Base-by-base conservation (phyloP, 2,888 invertebrate species). In the Drepanosiphum platanoidis region DNA sequence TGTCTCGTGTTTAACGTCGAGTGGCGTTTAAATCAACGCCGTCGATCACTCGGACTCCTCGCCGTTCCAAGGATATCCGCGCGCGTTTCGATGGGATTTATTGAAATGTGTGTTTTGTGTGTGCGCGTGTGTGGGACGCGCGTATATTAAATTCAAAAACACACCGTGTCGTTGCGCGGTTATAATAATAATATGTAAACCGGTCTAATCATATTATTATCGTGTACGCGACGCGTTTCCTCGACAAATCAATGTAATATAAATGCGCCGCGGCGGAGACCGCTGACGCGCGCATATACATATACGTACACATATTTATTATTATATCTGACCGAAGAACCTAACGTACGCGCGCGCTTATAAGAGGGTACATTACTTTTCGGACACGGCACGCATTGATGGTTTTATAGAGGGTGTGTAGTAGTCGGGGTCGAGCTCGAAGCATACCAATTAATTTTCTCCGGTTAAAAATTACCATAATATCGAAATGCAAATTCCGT, bases 1-100 rank as follows among this genome's bases (percentile, higher is more conserved):
- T 52, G 46, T 42, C 4, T 64, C 11, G 34, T 22, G 32, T 58
- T 27, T 75, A 79, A 68, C 36, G 34, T 77, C 39, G 78, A 39
- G 80, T 52, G 70, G 80, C 52, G n/a, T 52, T 80, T 58, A 71
- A 71, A 81, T 81, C 80, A 81, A 58, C 58, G 58, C 36, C 27
- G 32, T 30, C 34, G 70, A 71, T 81, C 81, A 81, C 71, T 36
- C 70, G 80, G 39, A 52, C 52, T 52, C 34, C 70, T 66, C n/a
- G n/a, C 42, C n/a, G 42, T 42, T 80, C 52, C 70, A 70, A 58
- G 80, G 58, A 71, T 58, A 58, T 42, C n/a, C n/a, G 1, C 13
- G 30, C 30, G 8, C 36, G 22, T 71, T 71, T 71, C 39, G 58
- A 71, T 36, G 70, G 68, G 58, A 81, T 61, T 81, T 81, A 71